phyloP scores from a whole-genome alignment of 2,888 invertebrate species.

The Drosophila anomelani region DNA sequence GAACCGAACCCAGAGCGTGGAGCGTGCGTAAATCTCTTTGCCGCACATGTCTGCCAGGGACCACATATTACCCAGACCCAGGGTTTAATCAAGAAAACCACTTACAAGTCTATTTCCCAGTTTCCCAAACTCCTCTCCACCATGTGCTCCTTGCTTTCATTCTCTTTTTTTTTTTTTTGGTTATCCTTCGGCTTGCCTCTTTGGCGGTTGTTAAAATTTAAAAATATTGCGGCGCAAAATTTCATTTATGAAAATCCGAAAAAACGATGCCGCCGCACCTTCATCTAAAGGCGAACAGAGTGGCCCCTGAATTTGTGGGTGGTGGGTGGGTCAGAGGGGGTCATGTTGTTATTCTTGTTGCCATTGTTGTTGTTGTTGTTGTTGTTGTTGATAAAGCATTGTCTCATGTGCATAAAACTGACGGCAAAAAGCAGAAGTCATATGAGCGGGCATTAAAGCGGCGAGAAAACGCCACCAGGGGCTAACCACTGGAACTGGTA shows the following conservation, averaged over 20 bases:
- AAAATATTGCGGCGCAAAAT: conserved; percentile 74
- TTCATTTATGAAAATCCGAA: conserved; percentile 65
- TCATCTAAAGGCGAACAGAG: conserved; percentile 7
- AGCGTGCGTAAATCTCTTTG: conserved; percentile 55
- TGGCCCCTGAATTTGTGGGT: conserved; percentile 17
- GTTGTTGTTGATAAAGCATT: conserved; percentile 57
- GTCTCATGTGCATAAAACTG: conserved; percentile 71
- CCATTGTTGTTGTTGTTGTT: conserved; percentile 35
- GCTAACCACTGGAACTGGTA: conserved; percentile 6
- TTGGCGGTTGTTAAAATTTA: conserved; percentile 51
- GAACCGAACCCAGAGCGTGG: conserved; percentile 3
- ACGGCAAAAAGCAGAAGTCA: conserved; percentile 31
- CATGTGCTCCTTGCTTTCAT: neutral
- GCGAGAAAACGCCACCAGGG: conserved; percentile 14
- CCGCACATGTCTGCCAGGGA: conserved; percentile 25
- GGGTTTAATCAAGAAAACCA: conserved; percentile 77
- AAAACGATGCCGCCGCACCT: conserved; percentile 16
- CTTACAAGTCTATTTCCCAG: conserved; percentile 62
- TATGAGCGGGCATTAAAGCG: conserved; percentile 28
- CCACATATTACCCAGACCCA: conserved; percentile 24
- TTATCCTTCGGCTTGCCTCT: conserved; percentile 10
- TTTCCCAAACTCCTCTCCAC: neutral
- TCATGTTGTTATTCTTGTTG: neutral
- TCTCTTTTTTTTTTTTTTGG: neutral
- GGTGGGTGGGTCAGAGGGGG: conserved; percentile 10